phyloP scores from a whole-genome alignment of 2,797 vertebrate genomes.

The Avahi laniger region DNA sequence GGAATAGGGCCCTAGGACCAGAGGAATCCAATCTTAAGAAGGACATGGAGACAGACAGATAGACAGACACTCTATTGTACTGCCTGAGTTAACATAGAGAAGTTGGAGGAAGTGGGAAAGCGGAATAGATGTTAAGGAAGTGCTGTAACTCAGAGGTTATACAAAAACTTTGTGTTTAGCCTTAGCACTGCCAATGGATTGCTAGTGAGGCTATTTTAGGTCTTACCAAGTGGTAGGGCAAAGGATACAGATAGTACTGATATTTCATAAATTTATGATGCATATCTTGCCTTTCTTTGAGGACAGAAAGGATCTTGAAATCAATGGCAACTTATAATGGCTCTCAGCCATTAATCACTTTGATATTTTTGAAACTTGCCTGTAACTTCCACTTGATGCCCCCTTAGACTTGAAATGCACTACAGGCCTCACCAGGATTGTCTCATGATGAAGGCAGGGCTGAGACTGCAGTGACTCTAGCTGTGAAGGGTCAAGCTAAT shows the following conservation, averaged over 20 bases:
- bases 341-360: background rate
- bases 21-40: slow-evolving; percentile 7
- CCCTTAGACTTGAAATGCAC: background rate
- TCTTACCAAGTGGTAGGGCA: background rate
- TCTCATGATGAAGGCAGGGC: background rate
- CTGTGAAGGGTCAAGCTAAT: background rate
- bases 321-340: slow-evolving; percentile 1
- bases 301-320: background rate
- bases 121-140: background rate
- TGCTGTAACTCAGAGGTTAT: slow-evolving; percentile 32
- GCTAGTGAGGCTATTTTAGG: background rate
- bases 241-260: background rate
- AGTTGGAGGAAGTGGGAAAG: background rate
- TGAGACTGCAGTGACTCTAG: background rate
- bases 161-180: slow-evolving; percentile 27
- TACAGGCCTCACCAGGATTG: background rate
- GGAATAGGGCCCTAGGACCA: background rate
- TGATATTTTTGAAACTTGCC: slow-evolving; percentile 46
- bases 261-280: slow-evolving; percentile 30
- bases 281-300: slow-evolving; percentile 28
- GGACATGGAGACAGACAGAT: background rate
- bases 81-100: background rate
- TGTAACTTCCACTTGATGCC: slow-evolving; percentile 7
- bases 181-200: background rate
- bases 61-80: background rate